phyloP scores from a whole-genome alignment of 2,797 vertebrate genomes.

The Parauchenoglanis punctatus region DNA sequence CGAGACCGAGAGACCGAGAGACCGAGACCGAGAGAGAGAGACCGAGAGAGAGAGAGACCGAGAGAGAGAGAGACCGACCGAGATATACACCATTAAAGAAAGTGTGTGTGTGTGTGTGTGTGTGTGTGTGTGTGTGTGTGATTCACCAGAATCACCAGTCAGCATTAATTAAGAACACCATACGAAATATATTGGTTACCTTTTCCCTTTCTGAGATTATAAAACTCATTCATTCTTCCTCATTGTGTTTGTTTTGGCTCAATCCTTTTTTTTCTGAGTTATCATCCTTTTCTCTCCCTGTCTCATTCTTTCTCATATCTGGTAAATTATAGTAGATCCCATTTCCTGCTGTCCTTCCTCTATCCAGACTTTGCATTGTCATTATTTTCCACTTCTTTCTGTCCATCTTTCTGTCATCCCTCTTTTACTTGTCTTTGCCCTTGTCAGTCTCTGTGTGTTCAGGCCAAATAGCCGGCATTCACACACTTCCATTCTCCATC shows the following conservation, averaged over 20 bases:
- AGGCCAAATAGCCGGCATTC: slow-evolving; percentile 13
- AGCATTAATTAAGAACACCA: not conserved
- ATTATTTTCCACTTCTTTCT: slow-evolving; percentile 17
- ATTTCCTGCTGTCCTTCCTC: slow-evolving; percentile 29
- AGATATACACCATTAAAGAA: too few relatives aligned
- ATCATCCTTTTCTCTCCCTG: not conserved
- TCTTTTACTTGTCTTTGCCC: slow-evolving; percentile 31
- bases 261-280: not conserved
- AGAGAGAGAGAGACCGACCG: too few relatives aligned
- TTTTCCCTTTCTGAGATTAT: too few relatives aligned
- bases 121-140: not conserved
- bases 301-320: slow-evolving; percentile 9
- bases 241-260: slow-evolving; percentile 1
- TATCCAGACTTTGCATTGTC: slow-evolving; percentile 7
- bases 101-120: not conserved
- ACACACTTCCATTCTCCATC: slow-evolving; percentile 40
- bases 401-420: slow-evolving; percentile 53
- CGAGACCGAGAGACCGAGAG: too few relatives aligned
- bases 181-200: not conserved
- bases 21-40: too few relatives aligned
- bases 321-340: slow-evolving; percentile 3
- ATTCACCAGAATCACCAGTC: not conserved
- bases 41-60: too few relatives aligned
- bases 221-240: not conserved
- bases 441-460: slow-evolving; percentile 22